Base-by-base conservation (phyloP, 2,888 invertebrate genomes). In the Macroteleia sp. region DNA sequence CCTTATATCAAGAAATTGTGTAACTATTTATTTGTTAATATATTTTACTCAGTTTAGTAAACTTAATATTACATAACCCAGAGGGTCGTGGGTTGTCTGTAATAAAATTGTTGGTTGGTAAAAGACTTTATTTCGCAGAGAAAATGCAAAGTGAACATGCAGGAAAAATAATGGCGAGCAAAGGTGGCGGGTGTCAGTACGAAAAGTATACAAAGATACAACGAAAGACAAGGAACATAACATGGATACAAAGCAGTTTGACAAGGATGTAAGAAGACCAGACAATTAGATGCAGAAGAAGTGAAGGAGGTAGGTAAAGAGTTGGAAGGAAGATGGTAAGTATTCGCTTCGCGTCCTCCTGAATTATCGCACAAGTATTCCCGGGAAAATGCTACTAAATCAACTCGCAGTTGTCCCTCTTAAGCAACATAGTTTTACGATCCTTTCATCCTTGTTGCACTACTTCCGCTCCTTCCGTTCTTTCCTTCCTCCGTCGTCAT, bases 361-460 rank as follows among this genome's bases (percentile, higher is more conserved):
- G 86, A 88, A 87, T 88, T 87, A 87, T 87, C 86, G 87, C 83
- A 82, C 86, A 80, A 86, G 86, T 86, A 86, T 87, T 88, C 86
- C 82, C 79, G 83, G 85, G 86, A 85, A 87, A 87, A 88, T 85
- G 86, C 83, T 83, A 86, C 83, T 87, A 87, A 87, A 88, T 87
- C 87, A 88, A 87, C 83, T 85, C 82, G 82, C 80, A 77, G 81
- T 59, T 56, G 69, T 62, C 71, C 32, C 66, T 69, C 52, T 67
- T 57, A 48, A 41, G 25, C 48, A 67, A 19, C 36, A 16, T 17
- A 64, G 48, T 44, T 44, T 46, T 56, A 48, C 14, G 54, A 74
- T 76, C 77, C 50, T 39, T 41, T 17, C 32, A 34, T 81, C 73
- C 71, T 79, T 44, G 52, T 50, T 42, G 42, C 41, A 22, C 59